Conservation (phyloP, 2,113 vertebrate species). For the Procavia capensis region DNA sequence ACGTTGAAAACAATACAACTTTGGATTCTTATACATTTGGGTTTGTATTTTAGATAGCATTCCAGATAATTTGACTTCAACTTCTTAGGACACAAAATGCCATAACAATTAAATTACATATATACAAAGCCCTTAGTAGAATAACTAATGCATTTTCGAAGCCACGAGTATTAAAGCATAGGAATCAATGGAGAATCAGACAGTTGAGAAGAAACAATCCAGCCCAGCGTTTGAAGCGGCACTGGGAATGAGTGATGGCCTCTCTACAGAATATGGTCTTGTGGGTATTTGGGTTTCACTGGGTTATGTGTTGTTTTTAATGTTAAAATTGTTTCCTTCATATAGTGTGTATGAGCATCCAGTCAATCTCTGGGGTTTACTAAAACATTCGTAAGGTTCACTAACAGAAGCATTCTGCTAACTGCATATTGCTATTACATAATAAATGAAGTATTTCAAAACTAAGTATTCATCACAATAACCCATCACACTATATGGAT, state of each 20-base stretch:
- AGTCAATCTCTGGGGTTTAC: background rate
- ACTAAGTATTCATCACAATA: background rate
- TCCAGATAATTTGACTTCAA: background rate
- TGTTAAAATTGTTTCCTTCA: background rate
- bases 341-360: background rate
- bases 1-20: background rate
- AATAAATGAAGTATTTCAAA: constrained; percentile 62
- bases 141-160: background rate
- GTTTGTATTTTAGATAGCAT: background rate
- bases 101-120: background rate
- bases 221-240: background rate
- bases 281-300: background rate
- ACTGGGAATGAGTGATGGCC: background rate
- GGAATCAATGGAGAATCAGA: background rate
- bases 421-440: constrained; percentile 48
- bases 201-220: background rate
- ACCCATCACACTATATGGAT: background rate
- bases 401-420: constrained; percentile 2
- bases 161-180: background rate
- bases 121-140: background rate
- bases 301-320: background rate
- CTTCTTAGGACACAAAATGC: background rate
- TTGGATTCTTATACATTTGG: background rate
- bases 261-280: background rate
- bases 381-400: constrained; percentile 4